Evolutionary conservation across 2,113 vertebrate genomes (phyloP), one percentile per base, ranked within the genome.

Genomic region (Todiramphus chloris): DNA sequence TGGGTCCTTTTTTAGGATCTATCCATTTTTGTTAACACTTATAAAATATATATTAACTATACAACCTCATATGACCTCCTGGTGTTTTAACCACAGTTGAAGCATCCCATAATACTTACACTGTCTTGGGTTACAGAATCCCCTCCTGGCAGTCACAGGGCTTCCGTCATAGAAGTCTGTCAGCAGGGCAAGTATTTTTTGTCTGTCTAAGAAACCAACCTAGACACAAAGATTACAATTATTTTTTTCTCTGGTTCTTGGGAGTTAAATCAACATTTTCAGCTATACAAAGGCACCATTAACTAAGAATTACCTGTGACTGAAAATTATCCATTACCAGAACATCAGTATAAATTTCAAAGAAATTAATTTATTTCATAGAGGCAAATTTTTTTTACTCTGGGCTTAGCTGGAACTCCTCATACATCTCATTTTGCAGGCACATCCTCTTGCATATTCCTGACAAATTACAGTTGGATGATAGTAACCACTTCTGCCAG

Each of bases 161-260:
- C 55, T 96, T 76, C 66, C 88, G 73, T 98, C 96, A 48, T 98
- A 98, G 92, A 98, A 98, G 16, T 31, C 62, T 96, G 90, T 93
- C 93, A 98, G 85, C 16, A 98, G 83, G 17, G 72, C 51, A 63
- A 98, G 85, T 46, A 98, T 93, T 83, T 96, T 97, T 62, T 88
- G 93, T 64, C 98, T 97, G 44, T 98, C 84, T 93, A 98, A 92
- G 92, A 97, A 64, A 55, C 98, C 97, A 37, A 96, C 68, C 98
- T 98, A 89, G 67, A 60, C 27, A 94, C 72, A 96, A 97, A 88
- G 4, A 53, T 66, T 24, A 62, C 28, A 89, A 60, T 96, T 91
- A 94, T 3, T 58, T 93, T 92, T 78, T 51, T 6, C 23, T 58
- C 16, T 79, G n/a, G 3, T 73, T 92, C 69, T 87, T 79, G 30